Evolutionary conservation across 2,888 invertebrate genomes (phyloP).

Genomic region (Seladonia tumulorum): DNA sequence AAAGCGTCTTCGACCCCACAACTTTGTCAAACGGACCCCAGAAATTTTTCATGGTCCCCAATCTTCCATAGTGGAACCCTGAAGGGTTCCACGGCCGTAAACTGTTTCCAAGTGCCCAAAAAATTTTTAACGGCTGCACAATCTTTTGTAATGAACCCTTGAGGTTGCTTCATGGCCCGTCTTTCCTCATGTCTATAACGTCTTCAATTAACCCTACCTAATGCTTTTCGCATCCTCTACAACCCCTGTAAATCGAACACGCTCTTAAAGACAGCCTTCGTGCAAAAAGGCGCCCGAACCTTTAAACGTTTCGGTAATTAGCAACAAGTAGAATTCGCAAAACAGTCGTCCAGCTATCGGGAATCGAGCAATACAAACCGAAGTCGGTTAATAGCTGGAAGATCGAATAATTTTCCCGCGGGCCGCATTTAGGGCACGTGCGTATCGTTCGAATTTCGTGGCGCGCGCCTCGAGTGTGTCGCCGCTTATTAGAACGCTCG

Average conservation of each 20-base stretch:
- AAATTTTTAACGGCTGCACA: not conserved
- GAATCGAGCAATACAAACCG: not conserved
- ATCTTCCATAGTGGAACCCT: not conserved
- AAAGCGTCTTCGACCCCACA: no score
- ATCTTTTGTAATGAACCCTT: not conserved
- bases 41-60: no score
- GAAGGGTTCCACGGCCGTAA: not conserved
- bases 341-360: no score
- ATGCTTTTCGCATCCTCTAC: no score
- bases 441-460: conserved; percentile 40
- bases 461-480: conserved; percentile 25
- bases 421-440: conserved; percentile 26
- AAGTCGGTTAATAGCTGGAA: conserved; percentile 8
- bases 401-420: not conserved
- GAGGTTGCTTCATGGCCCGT: no score
- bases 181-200: no score
- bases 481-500: conserved; percentile 31
- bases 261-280: not conserved
- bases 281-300: not conserved
- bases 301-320: no score
- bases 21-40: no score
- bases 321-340: no score
- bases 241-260: no score
- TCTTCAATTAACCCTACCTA: no score
- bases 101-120: not conserved